A percentile compares a stretch with the other conserved stretches of the same genome.
These are phyloP conservation scores for Siderastrea siderea DNA, from an alignment of 92 coral and sea anemone species.

Conservation along the genomic window DNA sequence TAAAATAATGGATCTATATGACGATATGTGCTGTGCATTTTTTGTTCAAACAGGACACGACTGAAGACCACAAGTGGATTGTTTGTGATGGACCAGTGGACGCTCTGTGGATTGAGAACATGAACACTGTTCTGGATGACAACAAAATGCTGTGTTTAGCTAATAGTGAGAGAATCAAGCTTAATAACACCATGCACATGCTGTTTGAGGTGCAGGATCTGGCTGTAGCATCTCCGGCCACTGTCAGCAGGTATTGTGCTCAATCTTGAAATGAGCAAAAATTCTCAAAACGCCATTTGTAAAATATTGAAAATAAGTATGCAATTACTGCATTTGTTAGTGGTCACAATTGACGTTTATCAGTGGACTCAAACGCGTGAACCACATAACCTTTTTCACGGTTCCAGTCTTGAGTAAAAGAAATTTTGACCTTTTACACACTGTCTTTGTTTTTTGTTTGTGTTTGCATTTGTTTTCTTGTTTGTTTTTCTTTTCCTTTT, in stretches of 20 bases:
- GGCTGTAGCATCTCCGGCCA: constrained; percentile 99
- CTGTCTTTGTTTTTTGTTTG: background rate
- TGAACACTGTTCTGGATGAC: constrained; percentile 98
- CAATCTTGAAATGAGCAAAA: background rate
- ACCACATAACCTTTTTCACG: no score
- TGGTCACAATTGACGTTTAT: no score
- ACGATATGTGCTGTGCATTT: background rate
- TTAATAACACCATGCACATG: constrained; percentile 98
- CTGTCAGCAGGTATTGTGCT: constrained; percentile 86
- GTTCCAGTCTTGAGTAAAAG: no score
- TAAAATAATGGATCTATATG: no score
- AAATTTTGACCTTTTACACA: background rate
- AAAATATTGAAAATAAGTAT: no score
- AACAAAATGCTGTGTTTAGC: constrained; percentile 98
- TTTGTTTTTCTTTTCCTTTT: background rate
- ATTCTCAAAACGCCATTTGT: no score
- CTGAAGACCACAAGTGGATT: constrained; percentile 98
- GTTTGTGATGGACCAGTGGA: constrained; percentile 99
- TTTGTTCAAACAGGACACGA: constrained; percentile 79
- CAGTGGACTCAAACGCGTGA: no score
- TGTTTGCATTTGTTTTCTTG: background rate
- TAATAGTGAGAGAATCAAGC: constrained; percentile 98
- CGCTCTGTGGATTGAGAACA: constrained; percentile 98
- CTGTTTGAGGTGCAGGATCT: constrained; percentile 99
- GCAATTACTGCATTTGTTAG: no score